phyloP scores from a whole-genome alignment of 1,140 invertebrate genomes.

The Rhynchophorus ferrugineus region DNA sequence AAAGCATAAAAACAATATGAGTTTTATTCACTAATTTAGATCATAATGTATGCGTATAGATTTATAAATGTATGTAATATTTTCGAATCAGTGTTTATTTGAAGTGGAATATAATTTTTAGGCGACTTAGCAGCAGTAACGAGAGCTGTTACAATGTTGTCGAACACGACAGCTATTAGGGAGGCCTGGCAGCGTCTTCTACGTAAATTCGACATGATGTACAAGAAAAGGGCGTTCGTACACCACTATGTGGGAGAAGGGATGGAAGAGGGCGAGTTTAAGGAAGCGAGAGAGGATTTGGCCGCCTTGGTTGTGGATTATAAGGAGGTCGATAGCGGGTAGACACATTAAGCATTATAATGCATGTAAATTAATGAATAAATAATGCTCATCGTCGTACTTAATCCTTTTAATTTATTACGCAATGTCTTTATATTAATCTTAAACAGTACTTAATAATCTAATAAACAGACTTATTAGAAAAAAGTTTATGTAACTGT shows the following conservation, averaged over 20 bases:
- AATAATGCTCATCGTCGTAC: too few species aligned
- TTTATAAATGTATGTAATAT: too few species aligned
- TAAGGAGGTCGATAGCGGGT: slow-evolving; percentile 45
- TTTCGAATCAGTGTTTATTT: too few species aligned
- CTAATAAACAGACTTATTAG: too few species aligned
- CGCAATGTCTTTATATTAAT: too few species aligned
- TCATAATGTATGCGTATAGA: too few species aligned
- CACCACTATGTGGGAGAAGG: slow-evolving; percentile 75
- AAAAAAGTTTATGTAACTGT: too few species aligned
- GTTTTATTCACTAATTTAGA: too few species aligned
- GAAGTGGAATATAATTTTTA: too few species aligned
- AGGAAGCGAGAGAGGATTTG: slow-evolving; percentile 64
- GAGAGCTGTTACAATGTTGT: slow-evolving; percentile 65
- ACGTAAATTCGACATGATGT: slow-evolving; percentile 68
- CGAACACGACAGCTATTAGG: slow-evolving; percentile 68
- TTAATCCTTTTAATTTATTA: too few species aligned
- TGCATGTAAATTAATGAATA: neutral
- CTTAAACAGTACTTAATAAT: too few species aligned
- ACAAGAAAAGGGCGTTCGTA: slow-evolving; percentile 64
- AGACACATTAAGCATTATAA: neutral
- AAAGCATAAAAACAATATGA: too few species aligned
- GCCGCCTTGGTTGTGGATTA: slow-evolving; percentile 62
- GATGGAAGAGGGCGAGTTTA: slow-evolving; percentile 66
- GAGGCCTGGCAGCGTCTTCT: slow-evolving; percentile 61
- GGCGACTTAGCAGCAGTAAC: slow-evolving; percentile 51